phyloP scores from a whole-genome alignment of 2,888 invertebrate genomes.

The Polymixis lichenea region DNA sequence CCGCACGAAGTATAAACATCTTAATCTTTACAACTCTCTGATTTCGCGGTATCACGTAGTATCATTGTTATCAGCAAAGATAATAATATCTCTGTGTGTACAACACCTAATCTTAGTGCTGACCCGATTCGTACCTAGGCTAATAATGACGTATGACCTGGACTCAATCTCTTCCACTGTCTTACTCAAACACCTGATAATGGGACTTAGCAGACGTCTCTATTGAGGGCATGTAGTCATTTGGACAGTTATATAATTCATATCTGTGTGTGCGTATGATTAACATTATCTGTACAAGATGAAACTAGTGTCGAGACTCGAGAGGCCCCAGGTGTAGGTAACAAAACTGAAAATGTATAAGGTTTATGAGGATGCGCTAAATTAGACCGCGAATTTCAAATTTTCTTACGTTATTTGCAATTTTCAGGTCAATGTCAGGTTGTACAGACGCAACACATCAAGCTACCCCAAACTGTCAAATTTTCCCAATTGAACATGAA shows the following conservation, averaged over 20 bases:
- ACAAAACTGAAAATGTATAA: not conserved
- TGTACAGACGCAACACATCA: too few relatives aligned
- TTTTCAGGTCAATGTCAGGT: too few relatives aligned
- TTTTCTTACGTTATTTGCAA: too few relatives aligned
- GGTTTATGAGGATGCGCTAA: not conserved
- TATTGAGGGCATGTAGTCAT: slow-evolving; percentile 72
- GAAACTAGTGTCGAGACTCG: slow-evolving; percentile 28
- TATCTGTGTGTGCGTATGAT: slow-evolving; percentile 44
- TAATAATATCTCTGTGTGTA: slow-evolving; percentile 78
- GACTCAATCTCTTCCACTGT: slow-evolving; percentile 78
- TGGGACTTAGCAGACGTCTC: slow-evolving; percentile 77
- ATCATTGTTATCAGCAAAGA: slow-evolving; percentile 73
- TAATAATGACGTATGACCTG: slow-evolving; percentile 87
- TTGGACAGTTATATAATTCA: slow-evolving; percentile 59
- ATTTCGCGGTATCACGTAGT: slow-evolving; percentile 81
- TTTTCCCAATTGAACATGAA: too few relatives aligned
- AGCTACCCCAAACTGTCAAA: too few relatives aligned
- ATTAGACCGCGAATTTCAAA: too few relatives aligned
- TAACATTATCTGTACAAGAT: slow-evolving; percentile 41
- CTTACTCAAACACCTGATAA: slow-evolving; percentile 84
- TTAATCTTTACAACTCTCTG: slow-evolving; percentile 85
- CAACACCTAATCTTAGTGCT: slow-evolving; percentile 82
- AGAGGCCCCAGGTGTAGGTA: slow-evolving; percentile 24
- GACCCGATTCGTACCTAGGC: slow-evolving; percentile 84
- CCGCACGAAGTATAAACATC: slow-evolving; percentile 69